These are phyloP conservation scores for Sebastes trivittatus DNA, from an alignment of 2,797 vertebrate genomes.

Conservation along the genomic window DNA sequence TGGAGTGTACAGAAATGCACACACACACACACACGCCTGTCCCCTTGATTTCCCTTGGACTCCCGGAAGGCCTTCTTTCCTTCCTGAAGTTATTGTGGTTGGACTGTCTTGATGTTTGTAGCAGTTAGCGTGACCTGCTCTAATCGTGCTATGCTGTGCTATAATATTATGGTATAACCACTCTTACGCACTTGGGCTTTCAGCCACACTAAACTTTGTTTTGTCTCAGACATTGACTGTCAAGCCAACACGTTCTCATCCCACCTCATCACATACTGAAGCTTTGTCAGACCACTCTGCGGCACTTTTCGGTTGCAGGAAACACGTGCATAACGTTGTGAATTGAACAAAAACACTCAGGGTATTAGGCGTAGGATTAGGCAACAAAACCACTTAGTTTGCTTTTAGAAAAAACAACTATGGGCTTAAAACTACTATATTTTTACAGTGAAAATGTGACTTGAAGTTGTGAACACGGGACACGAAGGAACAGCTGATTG, in stretches of 20 bases:
- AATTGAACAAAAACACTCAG: too few relatives aligned
- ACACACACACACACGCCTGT: conserved; percentile 14
- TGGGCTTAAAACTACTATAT: too few relatives aligned
- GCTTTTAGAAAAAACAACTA: too few relatives aligned
- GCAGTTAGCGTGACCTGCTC: conserved; percentile 50
- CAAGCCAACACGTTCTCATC: background rate
- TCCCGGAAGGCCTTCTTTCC: conserved; percentile 55
- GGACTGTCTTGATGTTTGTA: conserved; percentile 56
- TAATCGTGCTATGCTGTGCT: background rate
- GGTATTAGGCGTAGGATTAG: too few relatives aligned
- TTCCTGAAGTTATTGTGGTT: conserved; percentile 65
- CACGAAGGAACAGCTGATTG: too few relatives aligned
- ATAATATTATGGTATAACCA: background rate
- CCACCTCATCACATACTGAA: too few relatives aligned
- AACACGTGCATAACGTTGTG: too few relatives aligned
- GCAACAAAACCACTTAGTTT: too few relatives aligned
- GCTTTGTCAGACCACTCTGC: too few relatives aligned
- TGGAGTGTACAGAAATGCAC: conserved; percentile 51
- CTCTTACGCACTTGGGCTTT: background rate
- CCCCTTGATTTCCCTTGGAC: conserved; percentile 51
- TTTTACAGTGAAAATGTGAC: too few relatives aligned
- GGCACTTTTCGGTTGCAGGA: too few relatives aligned
- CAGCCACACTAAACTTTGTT: background rate
- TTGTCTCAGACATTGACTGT: background rate
- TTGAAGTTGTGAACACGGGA: too few relatives aligned